phyloP scores from a whole-genome alignment of 2,797 vertebrate genomes.

The Eospalax fontanierii region DNA sequence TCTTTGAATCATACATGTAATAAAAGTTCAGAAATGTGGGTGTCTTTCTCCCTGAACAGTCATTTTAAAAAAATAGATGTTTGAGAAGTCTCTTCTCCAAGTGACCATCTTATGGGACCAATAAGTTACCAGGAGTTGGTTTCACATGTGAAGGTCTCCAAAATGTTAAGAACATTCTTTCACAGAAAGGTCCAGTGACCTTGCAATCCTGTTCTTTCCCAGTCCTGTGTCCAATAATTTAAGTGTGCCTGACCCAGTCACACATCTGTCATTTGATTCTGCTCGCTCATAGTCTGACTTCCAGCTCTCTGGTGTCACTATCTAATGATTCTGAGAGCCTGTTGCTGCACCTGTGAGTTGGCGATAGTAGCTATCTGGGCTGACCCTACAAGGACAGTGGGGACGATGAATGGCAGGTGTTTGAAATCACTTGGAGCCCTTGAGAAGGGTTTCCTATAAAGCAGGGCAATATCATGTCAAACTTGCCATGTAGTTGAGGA shows the following conservation, averaged over 20 bases:
- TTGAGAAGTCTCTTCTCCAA: background rate
- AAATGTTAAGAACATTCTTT: background rate
- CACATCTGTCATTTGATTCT: background rate
- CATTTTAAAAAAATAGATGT: background rate
- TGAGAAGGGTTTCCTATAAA: background rate
- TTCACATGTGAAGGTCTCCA: background rate
- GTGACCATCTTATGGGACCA: background rate
- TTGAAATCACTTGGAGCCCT: slow-evolving; percentile 12
- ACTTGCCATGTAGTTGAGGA: background rate
- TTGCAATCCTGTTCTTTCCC: background rate
- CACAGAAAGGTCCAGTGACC: background rate
- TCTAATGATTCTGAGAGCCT: background rate
- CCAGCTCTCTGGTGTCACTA: background rate
- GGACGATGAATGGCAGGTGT: slow-evolving; percentile 30
- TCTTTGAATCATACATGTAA: background rate
- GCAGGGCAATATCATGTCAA: background rate
- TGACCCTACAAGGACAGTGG: background rate
- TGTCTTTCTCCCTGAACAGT: background rate
- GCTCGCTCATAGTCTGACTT: background rate
- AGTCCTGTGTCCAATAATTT: background rate
- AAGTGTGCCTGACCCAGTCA: background rate
- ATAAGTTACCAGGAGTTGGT: background rate
- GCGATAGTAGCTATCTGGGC: slow-evolving; percentile 11
- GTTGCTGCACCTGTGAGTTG: background rate
- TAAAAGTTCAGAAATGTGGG: background rate